Conservation (phyloP, 2,797 vertebrate species). For the Iguana delicatissima region DNA sequence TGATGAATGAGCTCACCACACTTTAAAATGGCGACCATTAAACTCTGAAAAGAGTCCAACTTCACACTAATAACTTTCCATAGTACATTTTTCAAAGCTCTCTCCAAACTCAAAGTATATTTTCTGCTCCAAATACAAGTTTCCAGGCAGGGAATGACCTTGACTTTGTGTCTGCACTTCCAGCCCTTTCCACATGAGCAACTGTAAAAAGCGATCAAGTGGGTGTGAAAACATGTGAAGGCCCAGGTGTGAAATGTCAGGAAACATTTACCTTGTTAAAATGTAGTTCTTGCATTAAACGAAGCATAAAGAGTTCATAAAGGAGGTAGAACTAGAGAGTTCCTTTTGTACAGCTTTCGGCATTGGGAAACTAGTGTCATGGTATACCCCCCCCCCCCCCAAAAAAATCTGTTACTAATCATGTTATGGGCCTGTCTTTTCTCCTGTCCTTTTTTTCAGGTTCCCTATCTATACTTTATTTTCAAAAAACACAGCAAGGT, state of each 20-base stretch:
- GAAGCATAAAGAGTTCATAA: slow-evolving; percentile 38
- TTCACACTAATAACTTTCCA: slow-evolving; percentile 38
- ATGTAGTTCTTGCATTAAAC: slow-evolving; percentile 17
- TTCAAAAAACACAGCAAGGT: background rate
- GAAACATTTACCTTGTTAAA: slow-evolving; percentile 51
- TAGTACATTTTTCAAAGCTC: slow-evolving; percentile 22
- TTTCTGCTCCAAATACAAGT: slow-evolving; percentile 15
- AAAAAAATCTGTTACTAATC: slow-evolving; percentile 29
- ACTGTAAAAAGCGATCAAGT: slow-evolving; percentile 18
- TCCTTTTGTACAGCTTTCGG: slow-evolving; percentile 50
- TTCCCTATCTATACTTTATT: background rate
- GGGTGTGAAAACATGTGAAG: slow-evolving; percentile 43
- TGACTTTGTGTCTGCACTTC: background rate
- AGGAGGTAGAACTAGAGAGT: background rate
- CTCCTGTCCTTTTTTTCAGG: slow-evolving; percentile 19
- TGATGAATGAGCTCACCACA: slow-evolving; percentile 55
- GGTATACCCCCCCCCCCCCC: background rate
- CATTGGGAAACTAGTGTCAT: background rate
- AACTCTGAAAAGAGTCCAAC: slow-evolving; percentile 18
- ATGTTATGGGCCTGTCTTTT: slow-evolving; percentile 35
- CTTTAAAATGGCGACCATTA: slow-evolving; percentile 46
- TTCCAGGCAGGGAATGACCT: slow-evolving; percentile 21
- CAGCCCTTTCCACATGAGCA: background rate
- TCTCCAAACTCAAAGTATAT: background rate
- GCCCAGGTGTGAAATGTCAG: slow-evolving; percentile 45